phyloP scores from a whole-genome alignment of 35 echinoderm and acorn worm genomes.

The Ophioderma brevispina region DNA sequence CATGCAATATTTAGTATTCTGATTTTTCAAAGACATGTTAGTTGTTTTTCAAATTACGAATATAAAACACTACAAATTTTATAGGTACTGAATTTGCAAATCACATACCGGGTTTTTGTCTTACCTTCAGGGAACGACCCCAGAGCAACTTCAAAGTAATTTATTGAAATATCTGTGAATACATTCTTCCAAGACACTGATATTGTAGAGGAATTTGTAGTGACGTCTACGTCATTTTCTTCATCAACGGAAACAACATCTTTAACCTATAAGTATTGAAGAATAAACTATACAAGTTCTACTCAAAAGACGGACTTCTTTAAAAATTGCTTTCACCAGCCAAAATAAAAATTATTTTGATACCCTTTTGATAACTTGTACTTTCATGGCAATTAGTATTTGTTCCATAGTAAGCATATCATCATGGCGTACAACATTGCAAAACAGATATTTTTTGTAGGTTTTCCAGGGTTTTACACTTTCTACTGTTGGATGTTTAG shows the following conservation, averaged over 20 bases:
- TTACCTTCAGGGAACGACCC: conserved; percentile 9
- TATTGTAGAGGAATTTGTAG: not conserved
- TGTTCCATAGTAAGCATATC: too few relatives aligned
- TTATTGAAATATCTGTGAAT: not conserved
- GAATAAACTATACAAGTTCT: not conserved
- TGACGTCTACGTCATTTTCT: not conserved
- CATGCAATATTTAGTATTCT: not conserved
- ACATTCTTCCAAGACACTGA: conserved; percentile 9
- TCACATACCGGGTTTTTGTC: not conserved
- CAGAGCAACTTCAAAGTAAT: not conserved
- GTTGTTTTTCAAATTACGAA: not conserved
- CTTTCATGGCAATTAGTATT: too few relatives aligned
- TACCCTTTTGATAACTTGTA: too few relatives aligned
- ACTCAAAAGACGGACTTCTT: not conserved
- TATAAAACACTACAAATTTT: not conserved
- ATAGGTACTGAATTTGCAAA: not conserved
- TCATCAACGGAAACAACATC: not conserved
- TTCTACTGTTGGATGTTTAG: too few relatives aligned
- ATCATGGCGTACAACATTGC: too few relatives aligned
- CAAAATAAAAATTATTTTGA: not conserved
- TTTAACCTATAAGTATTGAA: conserved; percentile 1
- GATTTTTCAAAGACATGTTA: not conserved
- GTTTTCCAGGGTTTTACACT: too few relatives aligned
- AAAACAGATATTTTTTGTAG: too few relatives aligned
- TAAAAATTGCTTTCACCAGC: not conserved